Base-by-base conservation (phyloP, 30 jellyfish, hydroid and myxozoan genomes). In the Hydractinia symbiolongicarpus region DNA sequence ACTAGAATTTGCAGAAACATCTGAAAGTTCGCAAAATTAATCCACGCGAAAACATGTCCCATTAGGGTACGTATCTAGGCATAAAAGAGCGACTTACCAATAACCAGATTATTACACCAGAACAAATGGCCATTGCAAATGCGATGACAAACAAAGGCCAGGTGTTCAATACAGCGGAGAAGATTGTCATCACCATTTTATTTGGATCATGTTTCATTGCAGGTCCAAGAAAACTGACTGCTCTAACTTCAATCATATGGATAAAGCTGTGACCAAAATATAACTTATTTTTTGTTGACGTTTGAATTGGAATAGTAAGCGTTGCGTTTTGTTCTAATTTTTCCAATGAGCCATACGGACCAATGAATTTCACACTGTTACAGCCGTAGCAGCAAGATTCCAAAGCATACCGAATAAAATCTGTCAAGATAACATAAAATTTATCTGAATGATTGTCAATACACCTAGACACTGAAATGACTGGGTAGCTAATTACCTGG, bases 331-430 rank as follows among this genome's bases (percentile, higher is more conserved):
- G 60, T 64, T 64, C 8, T 50, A 88, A 77, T 66, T 83, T 88
- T 4, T 69, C 77, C 71, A 83, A 83, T 79, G 82, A 79, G 50
- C 68, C 76, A 40, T 51, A 50, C 0, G 93, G 93, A 30, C 96
- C 96, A 76, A 55, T 76, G 83, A 76, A 88, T 15, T 52, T 74
- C 19, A 88, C 40, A 21, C 79, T 77, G 83, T 78, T 83, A 72
- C 96, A 88, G 6, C 96, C 93, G 13, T 79, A 88, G 72, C 96
- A 88, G 67, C 96, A 88, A 16, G 96, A 72, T 8, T 88, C 81
- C 67, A 88, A 67, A 68, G 85, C 85, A 9, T 86, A 78, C 4
- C 89, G 96, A 4, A 88, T 76, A 85, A 88, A 82, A 55, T 73
- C 96, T 88, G 81, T 7, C 74, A 86, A 51, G 16, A 15, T 54